Conservation (phyloP, 2,888 invertebrate genomes). For the Metallyticus violacea region DNA sequence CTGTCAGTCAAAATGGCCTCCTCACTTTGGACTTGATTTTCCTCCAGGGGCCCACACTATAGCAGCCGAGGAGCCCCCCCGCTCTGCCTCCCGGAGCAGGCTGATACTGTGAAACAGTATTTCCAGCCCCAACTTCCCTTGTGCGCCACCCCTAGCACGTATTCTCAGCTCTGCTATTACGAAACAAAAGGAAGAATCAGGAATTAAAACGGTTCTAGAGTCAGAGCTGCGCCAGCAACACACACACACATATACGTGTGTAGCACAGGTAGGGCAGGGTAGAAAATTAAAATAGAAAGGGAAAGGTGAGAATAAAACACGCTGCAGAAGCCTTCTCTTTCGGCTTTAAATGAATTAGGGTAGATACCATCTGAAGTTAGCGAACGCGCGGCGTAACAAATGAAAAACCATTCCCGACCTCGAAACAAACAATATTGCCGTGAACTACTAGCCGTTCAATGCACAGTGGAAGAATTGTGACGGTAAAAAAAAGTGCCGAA, state of each 20-base stretch:
- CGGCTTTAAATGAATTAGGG: conserved; percentile 8
- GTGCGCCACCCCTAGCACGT: neutral
- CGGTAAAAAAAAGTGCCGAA: neutral
- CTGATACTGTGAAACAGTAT: conserved; percentile 16
- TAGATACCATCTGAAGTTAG: neutral
- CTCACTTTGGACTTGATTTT: conserved; percentile 42
- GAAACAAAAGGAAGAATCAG: conserved; percentile 26
- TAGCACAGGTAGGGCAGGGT: conserved; percentile 1
- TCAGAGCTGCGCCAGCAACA: neutral
- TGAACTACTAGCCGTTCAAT: neutral
- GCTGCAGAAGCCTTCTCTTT: neutral
- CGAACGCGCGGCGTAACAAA: neutral
- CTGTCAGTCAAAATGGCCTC: conserved; percentile 49
- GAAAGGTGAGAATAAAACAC: conserved; percentile 3
- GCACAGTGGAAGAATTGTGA: neutral
- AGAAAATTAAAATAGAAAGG: conserved; percentile 14
- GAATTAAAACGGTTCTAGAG: conserved; percentile 29
- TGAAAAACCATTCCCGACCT: neutral
- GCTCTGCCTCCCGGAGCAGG: neutral
- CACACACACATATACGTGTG: neutral
- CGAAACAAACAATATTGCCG: neutral
- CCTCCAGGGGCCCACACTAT: conserved; percentile 41
- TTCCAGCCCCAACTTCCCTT: too few species aligned
- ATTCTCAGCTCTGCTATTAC: conserved; percentile 19
- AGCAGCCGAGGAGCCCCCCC: conserved; percentile 5